Base-by-base conservation (phyloP, 2,113 vertebrate species). In the Myodes glareolus region DNA sequence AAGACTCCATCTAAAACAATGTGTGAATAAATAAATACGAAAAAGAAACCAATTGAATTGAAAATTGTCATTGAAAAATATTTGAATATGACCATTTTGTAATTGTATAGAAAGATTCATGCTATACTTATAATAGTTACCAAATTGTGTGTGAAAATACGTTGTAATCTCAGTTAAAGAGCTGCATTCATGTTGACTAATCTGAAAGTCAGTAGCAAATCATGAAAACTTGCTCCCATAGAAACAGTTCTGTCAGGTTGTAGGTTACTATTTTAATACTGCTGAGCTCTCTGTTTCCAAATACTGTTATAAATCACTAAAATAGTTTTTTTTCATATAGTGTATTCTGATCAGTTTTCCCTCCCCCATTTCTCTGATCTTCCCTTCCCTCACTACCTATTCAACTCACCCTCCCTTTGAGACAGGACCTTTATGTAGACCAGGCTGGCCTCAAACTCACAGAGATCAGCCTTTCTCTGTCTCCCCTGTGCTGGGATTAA, bases 61-160 rank as follows among this genome's bases (percentile, higher is more conserved):
- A 61, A 67, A 88, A 82, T 75, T 82, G 17, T 27, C 29, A 82
- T 81, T 93, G 50, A 58, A 76, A 93, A 90, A 82, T 91, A n/a
- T 47, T 82, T 61, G 36, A 61, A 5, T 27, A n/a, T 89, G 63
- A 77, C 31, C 72, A 88, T 50, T 81, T 91, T 73, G 29, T 72
- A 55, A 85, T 87, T 73, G 55, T 50, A 16, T 75, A 80, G 45
- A 75, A 70, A 72, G 61, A 92, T 50, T 77, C 12, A 19, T 63
- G 11, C 70, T 89, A 31, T 88, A n/a, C 61, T 81, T 67, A 19
- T 5, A 85, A 6, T 91, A 89, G 1, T 61, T 92, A 85, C 13
- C 29, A 92, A 17, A 78, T 85, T 88, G 16, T 63, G 19, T 88
- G 67, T 82, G 50, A 52, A 90, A 80, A 17, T 73, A 67, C 39